Evolutionary conservation across 2,797 vertebrate species (phyloP).

Genomic region (Scolopax rusticola): DNA sequence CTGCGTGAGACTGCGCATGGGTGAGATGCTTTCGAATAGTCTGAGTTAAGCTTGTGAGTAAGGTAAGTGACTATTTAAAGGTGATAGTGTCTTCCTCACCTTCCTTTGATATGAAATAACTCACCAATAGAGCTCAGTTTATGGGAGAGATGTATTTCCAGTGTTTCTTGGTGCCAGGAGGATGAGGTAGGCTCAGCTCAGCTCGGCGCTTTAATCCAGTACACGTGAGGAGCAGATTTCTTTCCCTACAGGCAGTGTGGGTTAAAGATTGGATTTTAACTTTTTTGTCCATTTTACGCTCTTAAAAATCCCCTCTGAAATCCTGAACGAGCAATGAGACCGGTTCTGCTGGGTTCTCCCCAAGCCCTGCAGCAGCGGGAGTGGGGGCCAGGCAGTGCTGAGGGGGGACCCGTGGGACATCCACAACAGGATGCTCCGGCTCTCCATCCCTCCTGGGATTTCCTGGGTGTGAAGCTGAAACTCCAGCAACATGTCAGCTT

Average conservation of each 20-base stretch:
- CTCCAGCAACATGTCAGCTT: background rate
- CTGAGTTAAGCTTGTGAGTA: background rate
- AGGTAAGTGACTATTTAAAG: background rate
- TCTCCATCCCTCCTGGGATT: background rate
- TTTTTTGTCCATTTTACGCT: accelerated
- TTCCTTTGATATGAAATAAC: background rate
- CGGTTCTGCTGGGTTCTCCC: accelerated
- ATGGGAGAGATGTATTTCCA: background rate
- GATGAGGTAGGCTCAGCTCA: background rate
- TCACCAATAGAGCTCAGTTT: background rate
- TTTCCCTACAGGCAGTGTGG: background rate
- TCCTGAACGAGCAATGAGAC: background rate
- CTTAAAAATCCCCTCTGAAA: background rate
- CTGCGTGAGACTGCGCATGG: accelerated
- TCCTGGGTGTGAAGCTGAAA: background rate
- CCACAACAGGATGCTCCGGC: accelerated
- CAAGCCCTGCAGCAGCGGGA: background rate
- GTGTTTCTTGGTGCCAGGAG: background rate
- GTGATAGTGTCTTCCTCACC: accelerated
- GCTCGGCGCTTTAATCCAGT: background rate
- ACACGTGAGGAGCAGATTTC: accelerated
- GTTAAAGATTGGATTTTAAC: background rate
- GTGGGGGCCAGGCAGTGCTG: accelerated
- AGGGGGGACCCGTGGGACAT: accelerated
- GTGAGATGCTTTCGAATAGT: background rate